Percentiles rank a stretch among this genome's conserved stretches.
phyloP scores from a whole-genome alignment of 2,797 vertebrate species.

The Sciurus carolinensis region DNA sequence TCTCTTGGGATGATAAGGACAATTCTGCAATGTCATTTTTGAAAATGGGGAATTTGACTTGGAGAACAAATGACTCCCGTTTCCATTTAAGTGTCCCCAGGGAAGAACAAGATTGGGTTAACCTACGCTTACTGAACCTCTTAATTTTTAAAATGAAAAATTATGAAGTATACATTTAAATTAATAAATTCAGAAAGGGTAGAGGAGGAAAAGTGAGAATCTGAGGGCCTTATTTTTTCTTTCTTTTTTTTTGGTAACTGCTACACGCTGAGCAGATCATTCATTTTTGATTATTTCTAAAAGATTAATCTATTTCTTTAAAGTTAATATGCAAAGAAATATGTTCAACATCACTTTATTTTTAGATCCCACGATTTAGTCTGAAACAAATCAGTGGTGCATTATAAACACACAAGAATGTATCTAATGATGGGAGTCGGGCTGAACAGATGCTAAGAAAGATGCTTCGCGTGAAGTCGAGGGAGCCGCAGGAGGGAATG shows the following conservation, averaged over 20 bases:
- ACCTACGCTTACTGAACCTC: constrained; percentile 52
- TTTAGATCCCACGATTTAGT: constrained; percentile 78
- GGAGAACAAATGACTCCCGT: constrained; percentile 56
- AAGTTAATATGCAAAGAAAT: constrained; percentile 83
- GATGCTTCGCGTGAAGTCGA: constrained; percentile 72
- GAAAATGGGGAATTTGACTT: constrained; percentile 68
- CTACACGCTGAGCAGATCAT: constrained; percentile 73
- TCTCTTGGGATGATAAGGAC: constrained; percentile 42
- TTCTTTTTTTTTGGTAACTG: constrained; percentile 56
- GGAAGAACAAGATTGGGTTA: constrained; percentile 61
- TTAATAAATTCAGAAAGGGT: constrained; percentile 68
- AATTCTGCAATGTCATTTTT: constrained; percentile 67
- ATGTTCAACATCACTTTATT: constrained; percentile 81
- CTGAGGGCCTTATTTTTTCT: neutral
- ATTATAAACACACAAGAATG: constrained; percentile 83
- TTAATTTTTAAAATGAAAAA: constrained; percentile 78
- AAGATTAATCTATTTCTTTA: constrained; percentile 83
- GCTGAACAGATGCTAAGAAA: constrained; percentile 79
- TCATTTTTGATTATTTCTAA: constrained; percentile 85
- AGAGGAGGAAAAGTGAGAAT: constrained; percentile 61
- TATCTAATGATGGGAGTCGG: constrained; percentile 77
- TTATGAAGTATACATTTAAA: constrained; percentile 67
- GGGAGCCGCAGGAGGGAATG: constrained; percentile 69
- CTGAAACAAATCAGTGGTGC: constrained; percentile 81
- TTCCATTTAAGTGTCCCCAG: constrained; percentile 45